These are phyloP conservation scores for Heteromyza rotundicornis DNA, from an alignment of 2,888 invertebrate species.

Conservation along the genomic window DNA sequence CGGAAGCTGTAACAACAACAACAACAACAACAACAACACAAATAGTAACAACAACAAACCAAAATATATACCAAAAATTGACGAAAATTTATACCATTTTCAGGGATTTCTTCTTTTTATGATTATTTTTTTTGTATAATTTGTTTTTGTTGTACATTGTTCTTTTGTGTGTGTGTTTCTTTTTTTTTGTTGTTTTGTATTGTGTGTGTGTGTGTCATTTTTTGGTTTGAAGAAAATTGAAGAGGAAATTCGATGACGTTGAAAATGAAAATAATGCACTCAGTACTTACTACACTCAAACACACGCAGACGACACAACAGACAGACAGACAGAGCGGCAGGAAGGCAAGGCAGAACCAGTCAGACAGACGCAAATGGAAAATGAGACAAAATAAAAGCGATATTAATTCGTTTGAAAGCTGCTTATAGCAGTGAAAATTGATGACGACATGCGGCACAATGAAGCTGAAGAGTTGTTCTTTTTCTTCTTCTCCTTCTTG, in stretches of 20 bases:
- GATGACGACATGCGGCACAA: too few species aligned
- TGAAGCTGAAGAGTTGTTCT: too few species aligned
- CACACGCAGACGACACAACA: neutral
- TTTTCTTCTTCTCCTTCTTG: too few species aligned
- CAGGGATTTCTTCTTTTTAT: neutral
- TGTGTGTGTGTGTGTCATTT: neutral
- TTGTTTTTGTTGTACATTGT: neutral
- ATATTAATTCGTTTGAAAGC: too few species aligned
- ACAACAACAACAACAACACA: conserved; percentile 5
- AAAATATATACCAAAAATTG: neutral
- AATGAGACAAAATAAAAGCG: too few species aligned
- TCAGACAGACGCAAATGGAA: too few species aligned
- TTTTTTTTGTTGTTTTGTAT: neutral
- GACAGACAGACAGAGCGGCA: neutral
- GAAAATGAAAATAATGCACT: conserved; percentile 24
- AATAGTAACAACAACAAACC: conserved; percentile 7
- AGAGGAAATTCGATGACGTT: conserved; percentile 24
- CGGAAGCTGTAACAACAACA: neutral
- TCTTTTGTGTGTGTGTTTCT: neutral
- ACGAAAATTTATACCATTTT: conserved; percentile 13
- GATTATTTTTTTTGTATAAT: neutral
- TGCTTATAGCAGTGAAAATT: too few species aligned
- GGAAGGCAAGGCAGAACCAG: too few species aligned
- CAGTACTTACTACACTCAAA: neutral
- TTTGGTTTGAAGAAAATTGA: conserved; percentile 17